A percentile compares a stretch with the other conserved stretches of the same genome.
phyloP scores from a whole-genome alignment of 2,888 invertebrate genomes.

The Megamerina dolium region DNA sequence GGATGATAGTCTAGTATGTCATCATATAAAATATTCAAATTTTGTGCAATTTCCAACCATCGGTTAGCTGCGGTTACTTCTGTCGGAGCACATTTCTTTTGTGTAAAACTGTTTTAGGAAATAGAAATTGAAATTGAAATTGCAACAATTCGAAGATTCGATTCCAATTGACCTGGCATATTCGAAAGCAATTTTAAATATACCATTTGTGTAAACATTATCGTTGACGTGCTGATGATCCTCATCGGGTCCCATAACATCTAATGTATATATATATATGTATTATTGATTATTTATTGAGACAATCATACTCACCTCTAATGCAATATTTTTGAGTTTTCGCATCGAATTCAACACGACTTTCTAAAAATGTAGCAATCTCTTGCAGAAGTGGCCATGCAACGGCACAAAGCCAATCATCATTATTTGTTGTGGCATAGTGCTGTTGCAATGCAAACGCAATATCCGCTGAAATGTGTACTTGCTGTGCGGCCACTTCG shows the following conservation, averaged over 20 bases:
- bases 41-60: slow-evolving; percentile 52
- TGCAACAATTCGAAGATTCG: not conserved
- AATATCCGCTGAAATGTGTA: slow-evolving; percentile 57
- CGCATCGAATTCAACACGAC: slow-evolving; percentile 53
- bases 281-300: slow-evolving; percentile 7
- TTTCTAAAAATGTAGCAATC: slow-evolving; percentile 57
- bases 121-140: not conserved
- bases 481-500: slow-evolving; percentile 54
- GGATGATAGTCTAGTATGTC: slow-evolving; percentile 54
- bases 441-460: slow-evolving; percentile 50
- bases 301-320: slow-evolving; percentile 43
- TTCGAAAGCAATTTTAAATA: slow-evolving; percentile 55
- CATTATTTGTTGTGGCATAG: slow-evolving; percentile 32
- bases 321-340: slow-evolving; percentile 52
- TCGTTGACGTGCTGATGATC: slow-evolving; percentile 56
- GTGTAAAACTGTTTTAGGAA: slow-evolving; percentile 16
- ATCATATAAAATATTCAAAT: slow-evolving; percentile 53
- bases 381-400: slow-evolving; percentile 55
- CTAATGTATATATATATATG: too few relatives aligned
- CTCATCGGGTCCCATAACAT: slow-evolving; percentile 62
- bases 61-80: slow-evolving; percentile 5
- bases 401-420: slow-evolving; percentile 41
- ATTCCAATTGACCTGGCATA: slow-evolving; percentile 50
- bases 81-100: slow-evolving; percentile 18
- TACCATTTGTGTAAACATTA: slow-evolving; percentile 57